Evolutionary conservation across 2,888 invertebrate species (phyloP).

Genomic region (Polietes domitor): DNA sequence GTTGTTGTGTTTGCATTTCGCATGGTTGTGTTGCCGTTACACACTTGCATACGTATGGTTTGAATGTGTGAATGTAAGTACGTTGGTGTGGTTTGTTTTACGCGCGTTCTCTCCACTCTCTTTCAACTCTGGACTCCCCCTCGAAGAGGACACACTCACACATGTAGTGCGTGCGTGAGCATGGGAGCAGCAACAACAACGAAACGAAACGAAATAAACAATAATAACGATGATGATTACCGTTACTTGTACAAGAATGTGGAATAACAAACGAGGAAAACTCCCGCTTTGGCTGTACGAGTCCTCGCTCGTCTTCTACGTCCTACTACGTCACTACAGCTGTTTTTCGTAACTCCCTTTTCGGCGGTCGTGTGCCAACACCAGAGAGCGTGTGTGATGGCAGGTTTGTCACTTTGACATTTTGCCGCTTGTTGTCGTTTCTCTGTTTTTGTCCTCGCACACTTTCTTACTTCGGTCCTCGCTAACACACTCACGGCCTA

Average conservation of each 20-base stretch:
- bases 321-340: slow-evolving; percentile 66
- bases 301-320: slow-evolving; percentile 35
- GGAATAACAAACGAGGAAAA: slow-evolving; percentile 42
- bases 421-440: slow-evolving; percentile 77
- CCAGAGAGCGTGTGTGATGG: slow-evolving; percentile 43
- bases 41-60: neutral
- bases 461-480: slow-evolving; percentile 63
- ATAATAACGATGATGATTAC: slow-evolving; percentile 25
- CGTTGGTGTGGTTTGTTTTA: slow-evolving; percentile 54
- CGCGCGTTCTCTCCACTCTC: slow-evolving; percentile 64
- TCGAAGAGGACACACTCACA: slow-evolving; percentile 1
- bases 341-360: slow-evolving; percentile 62
- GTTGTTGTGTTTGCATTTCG: neutral
- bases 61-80: neutral
- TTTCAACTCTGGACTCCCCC: neutral
- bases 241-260: slow-evolving; percentile 62
- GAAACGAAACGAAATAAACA: neutral
- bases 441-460: slow-evolving; percentile 79
- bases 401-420: slow-evolving; percentile 70
- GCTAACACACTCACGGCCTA: slow-evolving; percentile 50
- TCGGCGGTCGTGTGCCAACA: slow-evolving; percentile 50
- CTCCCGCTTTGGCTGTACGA: slow-evolving; percentile 8
- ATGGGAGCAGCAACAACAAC: slow-evolving; percentile 30
- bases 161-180: slow-evolving; percentile 1
- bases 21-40: neutral